Evolutionary conservation across 2,888 invertebrate species (phyloP), one percentile per base, ranked within the genome.

Genomic region (Aphelenchoides bicaudatus): DNA sequence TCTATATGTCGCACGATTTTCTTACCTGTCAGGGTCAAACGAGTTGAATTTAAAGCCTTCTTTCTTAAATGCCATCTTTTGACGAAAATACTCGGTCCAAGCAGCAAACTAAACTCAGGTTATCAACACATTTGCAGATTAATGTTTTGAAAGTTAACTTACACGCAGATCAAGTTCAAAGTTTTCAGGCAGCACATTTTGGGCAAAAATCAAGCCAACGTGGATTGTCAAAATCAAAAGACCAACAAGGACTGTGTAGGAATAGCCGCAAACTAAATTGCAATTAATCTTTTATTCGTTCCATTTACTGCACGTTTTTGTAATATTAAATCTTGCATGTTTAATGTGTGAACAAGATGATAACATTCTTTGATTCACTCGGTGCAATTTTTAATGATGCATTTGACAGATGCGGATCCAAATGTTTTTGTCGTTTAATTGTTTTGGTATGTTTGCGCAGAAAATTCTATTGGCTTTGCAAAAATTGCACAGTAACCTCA

Each of bases 1-100:
- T n/a, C n/a, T n/a, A n/a, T n/a, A n/a, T 43, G 21, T 10, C 21
- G 23, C 16, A 43, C 23, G 10, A 43, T 43, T 25, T 8, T 19
- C 43, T 43, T 43, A 43, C 43, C 25, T 25, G 16, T 43, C 21
- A 8, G 43, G 43, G 23, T 43, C 43, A n/a, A 43, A 43, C 23
- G 43, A 43, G 10, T 43, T 43, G 21, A 19, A 43, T 8, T 21
- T n/a, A 25, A 43, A 21, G 6, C 43, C 43, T 19, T 43, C 43
- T 25, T 19, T 21, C 10, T 25, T 19, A n/a, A 43, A 43, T n/a
- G n/a, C 16, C 10, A 6, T 6, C 43, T 25, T 21, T n/a, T 43
- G 43, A n/a, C 43, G 43, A 19, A 43, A 21, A 19, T 43, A 21
- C 23, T 43, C 43, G 16, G 43, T 43, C 16, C 10, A 21, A 6